Base-by-base conservation (phyloP, 2,888 invertebrate species). In the Pachliopta kotzebuea region DNA sequence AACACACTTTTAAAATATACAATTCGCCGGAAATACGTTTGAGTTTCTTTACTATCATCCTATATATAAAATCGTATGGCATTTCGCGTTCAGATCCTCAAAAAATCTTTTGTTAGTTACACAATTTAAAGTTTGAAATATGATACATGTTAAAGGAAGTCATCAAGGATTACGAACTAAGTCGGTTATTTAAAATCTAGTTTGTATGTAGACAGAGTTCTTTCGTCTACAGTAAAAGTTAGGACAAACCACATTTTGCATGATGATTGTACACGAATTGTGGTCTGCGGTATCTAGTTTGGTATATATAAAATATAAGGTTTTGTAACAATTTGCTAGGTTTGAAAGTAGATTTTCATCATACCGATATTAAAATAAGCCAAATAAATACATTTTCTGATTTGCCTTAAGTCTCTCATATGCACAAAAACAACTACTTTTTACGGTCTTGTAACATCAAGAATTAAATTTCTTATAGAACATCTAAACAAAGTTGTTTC, bases 161-260 rank as follows among this genome's bases (percentile, higher is more conserved):
- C 37, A 54, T 8, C 21, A 24, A 42, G 21, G 21, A n/a, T 6
- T 50, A n/a, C 18, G 50, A 50, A 56, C 57, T 26, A 11, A 29
- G 62, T 31, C 49, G n/a, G 49, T 56, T 26, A 23, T 7, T 49
- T 37, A 20, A 42, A 11, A 45, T 60, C 23, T 52, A 9, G 29
- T 52, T 53, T 45, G 26, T 42, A 20, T 21, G 64, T 52, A 65
- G 60, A 45, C 18, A 42, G 60, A 50, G n/a, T 24, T 54, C 24
- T 55, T 53, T 26, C 26, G n/a, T 37, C 53, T 65, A 56, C 45
- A 60, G 50, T 53, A 52, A 60, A 52, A n/a, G 56, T 31, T 42
- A 49, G 52, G 31, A 52, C 60, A 64, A 29, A 37, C 52, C 50
- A 52, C 50, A 52, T 52, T 21, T 11, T 21, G 50, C 50, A 52